A percentile compares a stretch with the other conserved stretches of the same genome.
Conservation (phyloP, 2,797 vertebrate genomes). For the Lagorchestes hirsutus region DNA sequence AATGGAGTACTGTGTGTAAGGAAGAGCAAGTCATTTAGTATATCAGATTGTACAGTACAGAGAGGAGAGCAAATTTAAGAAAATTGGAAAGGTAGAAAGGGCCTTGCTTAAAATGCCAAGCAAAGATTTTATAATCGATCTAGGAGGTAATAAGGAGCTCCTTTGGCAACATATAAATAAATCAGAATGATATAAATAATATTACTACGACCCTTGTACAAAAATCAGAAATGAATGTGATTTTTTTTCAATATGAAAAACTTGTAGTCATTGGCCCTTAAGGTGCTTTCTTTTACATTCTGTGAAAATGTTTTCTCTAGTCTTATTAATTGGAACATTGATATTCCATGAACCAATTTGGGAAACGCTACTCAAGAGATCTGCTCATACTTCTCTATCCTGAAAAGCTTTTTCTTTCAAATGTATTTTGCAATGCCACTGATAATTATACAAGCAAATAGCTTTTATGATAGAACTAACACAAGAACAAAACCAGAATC, state of each 20-base stretch:
- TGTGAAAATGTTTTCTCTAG: not conserved
- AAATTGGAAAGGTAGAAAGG: not conserved
- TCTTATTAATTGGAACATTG: not conserved
- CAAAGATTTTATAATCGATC: too few relatives aligned
- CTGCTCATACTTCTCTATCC: not conserved
- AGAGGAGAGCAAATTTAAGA: not conserved
- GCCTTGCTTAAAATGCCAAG: not conserved
- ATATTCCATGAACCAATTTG: not conserved
- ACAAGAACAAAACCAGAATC: not conserved
- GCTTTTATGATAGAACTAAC: not conserved
- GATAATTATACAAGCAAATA: not conserved
- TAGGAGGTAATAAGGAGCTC: too few relatives aligned
- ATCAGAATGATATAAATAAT: too few relatives aligned
- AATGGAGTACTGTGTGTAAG: not conserved
- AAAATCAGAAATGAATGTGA: too few relatives aligned
- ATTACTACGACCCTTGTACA: too few relatives aligned
- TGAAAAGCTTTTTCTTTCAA: not conserved
- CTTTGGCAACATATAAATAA: too few relatives aligned
- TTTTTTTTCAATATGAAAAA: too few relatives aligned
- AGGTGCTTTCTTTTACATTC: not conserved
- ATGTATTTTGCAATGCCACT: not conserved
- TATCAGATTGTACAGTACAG: not conserved
- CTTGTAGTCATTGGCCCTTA: not conserved
- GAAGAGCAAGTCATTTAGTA: not conserved
- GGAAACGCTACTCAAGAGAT: not conserved